Percentiles rank a stretch among this genome's conserved stretches.
phyloP scores from a whole-genome alignment of 2,888 invertebrate species.

The Ormyrus thymus region DNA sequence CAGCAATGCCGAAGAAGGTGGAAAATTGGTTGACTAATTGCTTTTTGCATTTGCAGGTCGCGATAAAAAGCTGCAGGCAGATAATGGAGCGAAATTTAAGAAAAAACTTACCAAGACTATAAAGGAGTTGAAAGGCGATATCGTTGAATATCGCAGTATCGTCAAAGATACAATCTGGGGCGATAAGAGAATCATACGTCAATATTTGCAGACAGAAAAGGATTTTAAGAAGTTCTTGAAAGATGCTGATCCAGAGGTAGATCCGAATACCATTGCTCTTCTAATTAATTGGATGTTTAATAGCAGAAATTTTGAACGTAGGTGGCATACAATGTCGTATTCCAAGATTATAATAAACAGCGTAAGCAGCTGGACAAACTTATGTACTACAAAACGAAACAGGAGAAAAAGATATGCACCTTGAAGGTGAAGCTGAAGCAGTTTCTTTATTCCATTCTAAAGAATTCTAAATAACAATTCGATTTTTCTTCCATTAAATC shows the following conservation, averaged over 20 bases:
- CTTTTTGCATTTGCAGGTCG: constrained; percentile 75
- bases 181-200: constrained; percentile 79
- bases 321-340: constrained; percentile 79
- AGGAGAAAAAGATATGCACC: constrained; percentile 77
- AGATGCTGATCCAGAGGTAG: constrained; percentile 27
- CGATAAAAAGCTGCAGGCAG: constrained; percentile 79
- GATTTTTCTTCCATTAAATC: no score
- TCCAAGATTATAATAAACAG: constrained; percentile 80
- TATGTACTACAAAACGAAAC: constrained; percentile 78
- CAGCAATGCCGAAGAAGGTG: no score
- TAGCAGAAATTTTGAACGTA: constrained; percentile 62
- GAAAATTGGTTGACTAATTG: neutral
- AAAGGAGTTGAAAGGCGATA: constrained; percentile 78
- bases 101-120: constrained; percentile 78
- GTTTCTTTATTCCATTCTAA: no score
- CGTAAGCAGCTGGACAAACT: constrained; percentile 80
- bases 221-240: constrained; percentile 79
- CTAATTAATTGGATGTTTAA: no score
- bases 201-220: constrained; percentile 78
- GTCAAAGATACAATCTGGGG: constrained; percentile 79
- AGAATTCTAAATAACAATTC: no score
- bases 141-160: constrained; percentile 77
- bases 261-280: constrained; percentile 42
- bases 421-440: constrained; percentile 76
- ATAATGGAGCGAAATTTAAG: constrained; percentile 76